These are phyloP conservation scores for Odiellus spinosus DNA, from an alignment of 2,888 invertebrate genomes.

Conservation along the genomic window DNA sequence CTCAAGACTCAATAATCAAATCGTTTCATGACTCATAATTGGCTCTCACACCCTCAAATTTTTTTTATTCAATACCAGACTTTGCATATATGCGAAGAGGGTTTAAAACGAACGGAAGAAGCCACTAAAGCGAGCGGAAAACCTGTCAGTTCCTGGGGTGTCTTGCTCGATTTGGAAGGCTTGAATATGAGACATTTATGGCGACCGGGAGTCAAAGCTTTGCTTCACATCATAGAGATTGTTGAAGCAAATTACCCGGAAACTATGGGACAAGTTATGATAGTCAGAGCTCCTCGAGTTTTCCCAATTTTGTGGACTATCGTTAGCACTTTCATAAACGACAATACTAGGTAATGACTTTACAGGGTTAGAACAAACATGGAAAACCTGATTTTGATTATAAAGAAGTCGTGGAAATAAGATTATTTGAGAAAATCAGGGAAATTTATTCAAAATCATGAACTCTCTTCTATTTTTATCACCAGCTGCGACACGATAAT, in stretches of 20 bases:
- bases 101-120: slow-evolving; percentile 67
- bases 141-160: slow-evolving; percentile 74
- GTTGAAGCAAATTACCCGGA: slow-evolving; percentile 90
- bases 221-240: slow-evolving; percentile 53
- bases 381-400: too few relatives aligned
- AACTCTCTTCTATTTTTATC: too few relatives aligned
- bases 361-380: too few relatives aligned
- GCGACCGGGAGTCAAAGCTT: slow-evolving; percentile 65
- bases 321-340: slow-evolving; percentile 86
- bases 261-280: slow-evolving; percentile 77
- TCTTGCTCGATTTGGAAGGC: slow-evolving; percentile 81
- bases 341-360: too few relatives aligned
- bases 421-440: too few relatives aligned
- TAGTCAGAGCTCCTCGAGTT: slow-evolving; percentile 78
- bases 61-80: slow-evolving; percentile 40
- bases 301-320: slow-evolving; percentile 92
- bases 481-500: too few relatives aligned
- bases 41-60: too few relatives aligned
- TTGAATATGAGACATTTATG: slow-evolving; percentile 89
- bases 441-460: too few relatives aligned
- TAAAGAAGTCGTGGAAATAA: too few relatives aligned
- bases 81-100: slow-evolving; percentile 77
- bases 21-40: too few relatives aligned
- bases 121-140: slow-evolving; percentile 61
- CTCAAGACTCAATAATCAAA: too few relatives aligned